These are phyloP conservation scores for Metalampra italica DNA, from an alignment of 2,888 invertebrate species.

Conservation along the genomic window DNA sequence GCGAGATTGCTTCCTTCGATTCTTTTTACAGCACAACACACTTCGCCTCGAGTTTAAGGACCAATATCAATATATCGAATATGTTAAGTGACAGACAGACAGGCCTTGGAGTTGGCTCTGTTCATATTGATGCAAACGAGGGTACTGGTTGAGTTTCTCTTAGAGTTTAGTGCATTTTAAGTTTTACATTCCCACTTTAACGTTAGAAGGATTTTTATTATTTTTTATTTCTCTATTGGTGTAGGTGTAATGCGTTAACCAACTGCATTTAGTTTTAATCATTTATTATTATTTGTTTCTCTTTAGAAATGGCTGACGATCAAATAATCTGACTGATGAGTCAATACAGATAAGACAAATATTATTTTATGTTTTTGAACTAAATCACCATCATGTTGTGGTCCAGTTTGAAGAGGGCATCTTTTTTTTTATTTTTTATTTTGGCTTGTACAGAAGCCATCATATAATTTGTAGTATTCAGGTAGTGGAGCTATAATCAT, in stretches of 20 bases:
- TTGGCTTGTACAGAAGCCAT: no score
- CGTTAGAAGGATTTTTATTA: constrained; percentile 30
- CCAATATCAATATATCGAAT: constrained; percentile 26
- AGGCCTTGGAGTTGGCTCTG: constrained; percentile 7
- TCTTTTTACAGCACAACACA: constrained; percentile 23
- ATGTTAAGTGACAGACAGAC: constrained; percentile 18
- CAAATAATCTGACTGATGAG: not conserved
- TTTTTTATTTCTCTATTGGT: constrained; percentile 24
- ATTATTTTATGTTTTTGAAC: not conserved
- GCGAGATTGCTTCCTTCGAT: constrained; percentile 18
- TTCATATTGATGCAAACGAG: constrained; percentile 22
- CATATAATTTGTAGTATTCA: constrained; percentile 1
- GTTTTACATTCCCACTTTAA: constrained; percentile 55
- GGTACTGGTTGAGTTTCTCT: constrained; percentile 20
- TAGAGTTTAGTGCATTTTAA: constrained; percentile 45
- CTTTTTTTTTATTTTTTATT: no score
- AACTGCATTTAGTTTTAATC: constrained; percentile 13
- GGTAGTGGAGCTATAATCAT: constrained; percentile 8
- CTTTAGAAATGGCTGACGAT: not conserved
- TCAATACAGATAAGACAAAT: not conserved
- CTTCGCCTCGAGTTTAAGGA: constrained; percentile 24
- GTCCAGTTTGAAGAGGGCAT: no score
- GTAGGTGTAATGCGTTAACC: constrained; percentile 15
- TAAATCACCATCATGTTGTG: no score
- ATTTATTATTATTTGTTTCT: constrained; percentile 8